A percentile compares a stretch with the other conserved stretches of the same genome.
These are phyloP conservation scores for Mylabris sibirica DNA, from an alignment of 2,888 invertebrate genomes.

Conservation along the genomic window DNA sequence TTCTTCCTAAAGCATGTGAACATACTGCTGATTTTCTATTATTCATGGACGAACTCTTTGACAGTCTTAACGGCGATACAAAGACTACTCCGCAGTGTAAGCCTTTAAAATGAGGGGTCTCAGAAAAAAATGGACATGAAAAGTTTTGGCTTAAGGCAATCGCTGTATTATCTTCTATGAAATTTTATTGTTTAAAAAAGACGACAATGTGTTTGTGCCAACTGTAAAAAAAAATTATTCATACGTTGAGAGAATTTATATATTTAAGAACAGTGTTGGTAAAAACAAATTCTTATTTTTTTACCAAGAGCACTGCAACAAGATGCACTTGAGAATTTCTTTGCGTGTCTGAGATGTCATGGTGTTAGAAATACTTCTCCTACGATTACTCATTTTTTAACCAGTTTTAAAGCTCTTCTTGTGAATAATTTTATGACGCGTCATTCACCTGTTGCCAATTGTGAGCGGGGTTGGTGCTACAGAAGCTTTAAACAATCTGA, in stretches of 20 bases:
- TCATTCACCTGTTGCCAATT: conserved; percentile 29
- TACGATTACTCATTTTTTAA: conserved; percentile 25
- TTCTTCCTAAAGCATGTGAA: conserved; percentile 18
- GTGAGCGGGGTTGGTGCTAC: conserved; percentile 23
- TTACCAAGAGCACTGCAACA: conserved; percentile 33
- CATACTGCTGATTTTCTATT: conserved; percentile 37
- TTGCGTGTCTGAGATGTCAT: conserved; percentile 27
- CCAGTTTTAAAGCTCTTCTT: conserved; percentile 28
- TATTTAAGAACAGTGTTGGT: conserved; percentile 14
- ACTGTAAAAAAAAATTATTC: conserved; percentile 27
- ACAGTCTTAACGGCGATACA: conserved; percentile 32
- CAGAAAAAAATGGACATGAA: conserved; percentile 25
- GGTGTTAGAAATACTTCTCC: conserved; percentile 27
- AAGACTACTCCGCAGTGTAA: conserved; percentile 16
- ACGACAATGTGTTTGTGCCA: conserved; percentile 18
- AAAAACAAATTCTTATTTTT: not conserved
- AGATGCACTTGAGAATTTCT: conserved; percentile 29
- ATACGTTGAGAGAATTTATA: conserved; percentile 31
- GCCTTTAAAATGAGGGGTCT: conserved; percentile 32
- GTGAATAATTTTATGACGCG: conserved; percentile 29
- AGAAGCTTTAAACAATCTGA: conserved; percentile 28
- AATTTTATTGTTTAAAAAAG: conserved; percentile 19
- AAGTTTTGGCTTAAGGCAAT: conserved; percentile 27
- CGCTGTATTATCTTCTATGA: conserved; percentile 21
- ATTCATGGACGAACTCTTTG: conserved; percentile 36